Base-by-base conservation (phyloP, 2,113 vertebrate genomes). In the Phylloscopus trochiloides region DNA sequence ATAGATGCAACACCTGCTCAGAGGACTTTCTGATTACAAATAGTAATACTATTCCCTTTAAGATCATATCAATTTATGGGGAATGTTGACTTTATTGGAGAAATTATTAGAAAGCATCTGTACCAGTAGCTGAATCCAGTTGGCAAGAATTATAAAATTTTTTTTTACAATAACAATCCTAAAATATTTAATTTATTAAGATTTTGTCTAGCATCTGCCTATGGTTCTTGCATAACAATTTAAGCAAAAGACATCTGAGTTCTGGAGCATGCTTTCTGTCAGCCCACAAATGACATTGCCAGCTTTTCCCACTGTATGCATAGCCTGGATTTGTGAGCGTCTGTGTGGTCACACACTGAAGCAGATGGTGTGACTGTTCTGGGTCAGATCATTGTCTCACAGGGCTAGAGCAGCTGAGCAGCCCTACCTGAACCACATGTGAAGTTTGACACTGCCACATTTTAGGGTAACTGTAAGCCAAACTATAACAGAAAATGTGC, bases 381-480 rank as follows among this genome's bases (percentile, higher is more conserved):
- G 32, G 16, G 32, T 25, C 38, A 88, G 10, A 32, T 20, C 59
- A 34, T 43, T 62, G 16, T 54, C 43, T 58, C 42, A 19, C 4
- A 10, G 42, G 17, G 20, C 29, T n/a, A 3, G 42, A 71, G 61
- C 16, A 65, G 19, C 42, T 48, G 31, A 45, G 24, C 14, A 77
- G 16, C 17, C 28, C 24, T 29, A 19, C 47, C 57, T 31, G 40
- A 66, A 14, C 18, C 50, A 20, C 22, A 9, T 5, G 5, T 20
- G 52, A 6, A 3, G 9, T 31, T 75, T 4, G 1, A n/a, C 66
- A 48, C 19, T 62, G n/a, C 7, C 7, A 2, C 36, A 3, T 31
- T 80, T 62, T 72, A 40, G 18, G 17, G 42, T 59, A 63, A 65
- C 22, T 16, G 14, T 48, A 59, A 85, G 5, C 21, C 32, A 85